These are phyloP conservation scores for Notarius quadriscutis DNA, from an alignment of 2,113 vertebrate genomes.

Conservation along the genomic window DNA sequence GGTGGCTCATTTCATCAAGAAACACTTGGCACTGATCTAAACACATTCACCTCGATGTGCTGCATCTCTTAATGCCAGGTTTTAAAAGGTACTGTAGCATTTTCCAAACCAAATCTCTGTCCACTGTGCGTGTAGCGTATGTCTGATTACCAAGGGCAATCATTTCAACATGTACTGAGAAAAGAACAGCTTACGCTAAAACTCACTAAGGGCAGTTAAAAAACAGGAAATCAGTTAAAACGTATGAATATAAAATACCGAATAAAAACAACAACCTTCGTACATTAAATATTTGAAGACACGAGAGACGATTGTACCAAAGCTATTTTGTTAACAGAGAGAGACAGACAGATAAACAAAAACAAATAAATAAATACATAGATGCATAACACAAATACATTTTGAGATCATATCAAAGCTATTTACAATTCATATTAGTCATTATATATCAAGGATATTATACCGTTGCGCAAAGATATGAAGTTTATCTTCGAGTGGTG, in stretches of 20 bases:
- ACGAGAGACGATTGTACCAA: not conserved
- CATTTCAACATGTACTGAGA: not conserved
- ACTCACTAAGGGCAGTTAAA: not conserved
- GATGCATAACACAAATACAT: not conserved
- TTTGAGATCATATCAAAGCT: not conserved
- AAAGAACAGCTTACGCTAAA: not conserved
- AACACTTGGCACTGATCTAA: slow-evolving; percentile 68
- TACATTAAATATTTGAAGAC: not conserved
- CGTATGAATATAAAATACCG: too few relatives aligned
- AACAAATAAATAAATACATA: not conserved
- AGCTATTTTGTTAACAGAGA: too few relatives aligned
- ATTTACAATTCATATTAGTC: too few relatives aligned
- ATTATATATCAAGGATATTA: too few relatives aligned
- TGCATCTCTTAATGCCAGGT: not conserved
- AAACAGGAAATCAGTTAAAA: not conserved
- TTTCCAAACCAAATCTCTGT: not conserved
- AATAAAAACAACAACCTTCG: not conserved
- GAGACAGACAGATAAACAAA: not conserved
- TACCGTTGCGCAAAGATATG: too few relatives aligned
- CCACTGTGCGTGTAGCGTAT: not conserved
- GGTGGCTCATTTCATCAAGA: slow-evolving; percentile 82
- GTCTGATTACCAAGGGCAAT: not conserved
- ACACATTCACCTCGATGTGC: not conserved
- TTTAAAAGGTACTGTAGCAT: not conserved
- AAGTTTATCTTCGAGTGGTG: too few relatives aligned